Base-by-base conservation (phyloP, 2,888 invertebrate species). In the Lathronympha strigana region DNA sequence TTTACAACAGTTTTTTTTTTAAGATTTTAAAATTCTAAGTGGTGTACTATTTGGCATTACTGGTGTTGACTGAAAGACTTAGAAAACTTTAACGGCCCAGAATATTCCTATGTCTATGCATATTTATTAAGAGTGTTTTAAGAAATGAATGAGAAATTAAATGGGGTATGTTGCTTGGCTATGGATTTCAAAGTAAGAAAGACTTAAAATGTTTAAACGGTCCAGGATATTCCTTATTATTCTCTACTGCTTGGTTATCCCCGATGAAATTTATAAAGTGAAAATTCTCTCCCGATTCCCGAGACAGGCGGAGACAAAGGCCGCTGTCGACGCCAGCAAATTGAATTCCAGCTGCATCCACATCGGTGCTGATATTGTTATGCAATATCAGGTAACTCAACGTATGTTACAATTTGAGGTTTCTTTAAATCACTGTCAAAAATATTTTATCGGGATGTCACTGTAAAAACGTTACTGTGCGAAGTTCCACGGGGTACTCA, bases 221-320 rank as follows among this genome's bases (percentile, higher is more conserved):
- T 3, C 15, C 17, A 23, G 2, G 23, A 31, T 21, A 38, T 21
- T 60, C 31, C 58, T 13, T 21, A 53, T 11, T 13, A 9, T 51
- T 58, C 21, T 28, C 5, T 47, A 11, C 15, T 21, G 33, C 1
- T 9, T n/a, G 17, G 33, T 28, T 13, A 15, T 53, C 63, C 75
- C 76, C 75, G 76, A 82, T 76, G 76, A 82, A 84, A 84, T 83
- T 84, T 84, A 82, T 83, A 79, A 83, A 83, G 80, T 82, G 78
- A 80, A 83, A 83, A 84, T 80, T 81, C 79, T 76, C 72, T 69
- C 69, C 72, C 58, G 36, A 51, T 28, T 54, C 49, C 53, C 55
- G 55, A 47, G 45, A 57, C 61, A 33, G 21, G 6, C 38, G 54
- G 71, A 72, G 76, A 79, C 79, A 79, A 80, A 80, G 74, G 66